Evolutionary conservation across 35 echinoderm and acorn worm genomes (phyloP), one percentile per base, ranked within the genome.

Genomic region (Apostichopus japonicus): DNA sequence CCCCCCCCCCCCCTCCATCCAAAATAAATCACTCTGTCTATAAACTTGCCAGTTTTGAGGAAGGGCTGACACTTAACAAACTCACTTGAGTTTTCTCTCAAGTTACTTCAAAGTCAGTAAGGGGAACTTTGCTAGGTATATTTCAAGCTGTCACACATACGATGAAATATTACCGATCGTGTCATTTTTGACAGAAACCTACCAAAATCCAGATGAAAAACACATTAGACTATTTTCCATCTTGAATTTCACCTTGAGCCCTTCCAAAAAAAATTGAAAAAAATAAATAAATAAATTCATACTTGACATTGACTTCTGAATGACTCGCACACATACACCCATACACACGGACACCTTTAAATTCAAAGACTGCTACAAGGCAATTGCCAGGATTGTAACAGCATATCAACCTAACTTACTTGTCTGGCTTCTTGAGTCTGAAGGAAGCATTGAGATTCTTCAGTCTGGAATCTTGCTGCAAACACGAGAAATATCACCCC

Each of bases 341-440:
- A 61, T 61, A 61, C 57, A 10, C 57, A 11, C 7, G 57, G 33
- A 67, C 63, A 67, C 63, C 63, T 67, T 67, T 19, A 11, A 67
- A 67, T 67, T 67, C 19, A 19, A 0, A 67, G 63, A 67, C 63
- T 15, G 63, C 63, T 19, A 67, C 63, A 9, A 67, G 9, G 63
- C 63, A 67, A 44, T 44, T 61, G 57, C 57, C 57, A 13, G 7
- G 1, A 8, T 10, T n/a, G 17, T 75, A 75, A n/a, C 57, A 75
- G 17, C 24, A 53, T n/a, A 13, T 9, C 16, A 21, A 21, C 8
- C 33, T 3, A 53, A 92, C 84, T 91, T 55, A 96, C 96, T 93
- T 98, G 92, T 98, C 94, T 79, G 96, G 96, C 53, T 98, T 98
- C 94, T 98, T 98, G 54, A 98, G 90, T 78, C 96, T 76, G 77